Evolutionary conservation across 1,140 invertebrate species (phyloP).

Genomic region (Camponotus floridanus): DNA sequence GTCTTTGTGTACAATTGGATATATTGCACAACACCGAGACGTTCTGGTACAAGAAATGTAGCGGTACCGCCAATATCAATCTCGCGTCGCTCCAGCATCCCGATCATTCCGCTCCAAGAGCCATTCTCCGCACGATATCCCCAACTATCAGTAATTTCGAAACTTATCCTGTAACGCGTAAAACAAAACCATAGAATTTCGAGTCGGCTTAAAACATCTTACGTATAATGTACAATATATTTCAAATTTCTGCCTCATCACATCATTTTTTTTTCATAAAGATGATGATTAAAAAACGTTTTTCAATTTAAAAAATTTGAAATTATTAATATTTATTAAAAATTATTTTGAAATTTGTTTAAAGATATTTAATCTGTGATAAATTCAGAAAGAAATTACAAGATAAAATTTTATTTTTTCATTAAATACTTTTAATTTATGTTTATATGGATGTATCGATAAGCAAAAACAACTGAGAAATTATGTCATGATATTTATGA

Average conservation of each 20-base stretch:
- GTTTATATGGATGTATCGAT: not conserved
- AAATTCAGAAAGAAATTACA: not conserved
- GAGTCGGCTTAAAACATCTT: not conserved
- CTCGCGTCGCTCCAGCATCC: constrained; percentile 86
- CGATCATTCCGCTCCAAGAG: constrained; percentile 89
- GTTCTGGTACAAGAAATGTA: constrained; percentile 88
- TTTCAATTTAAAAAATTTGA: not conserved
- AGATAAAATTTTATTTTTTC: not conserved
- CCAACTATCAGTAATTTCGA: constrained; percentile 86
- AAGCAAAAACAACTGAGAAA: not conserved
- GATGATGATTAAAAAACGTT: not conserved
- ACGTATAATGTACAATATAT: not conserved
- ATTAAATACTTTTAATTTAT: not conserved
- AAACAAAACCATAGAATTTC: not conserved
- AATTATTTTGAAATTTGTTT: not conserved
- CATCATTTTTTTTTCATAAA: not conserved
- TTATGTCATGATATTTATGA: not conserved
- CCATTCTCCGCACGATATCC: constrained; percentile 85
- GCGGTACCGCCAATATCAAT: constrained; percentile 89
- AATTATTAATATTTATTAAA: not conserved
- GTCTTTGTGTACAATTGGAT: constrained; percentile 65
- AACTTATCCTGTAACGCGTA: constrained; percentile 79
- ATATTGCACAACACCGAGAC: constrained; percentile 88
- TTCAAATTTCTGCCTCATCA: not conserved
- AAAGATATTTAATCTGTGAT: not conserved